A percentile compares a stretch with the other conserved stretches of the same genome.
Evolutionary conservation across 2,888 invertebrate species (phyloP).

Genomic region (Limnephilus lunatus): DNA sequence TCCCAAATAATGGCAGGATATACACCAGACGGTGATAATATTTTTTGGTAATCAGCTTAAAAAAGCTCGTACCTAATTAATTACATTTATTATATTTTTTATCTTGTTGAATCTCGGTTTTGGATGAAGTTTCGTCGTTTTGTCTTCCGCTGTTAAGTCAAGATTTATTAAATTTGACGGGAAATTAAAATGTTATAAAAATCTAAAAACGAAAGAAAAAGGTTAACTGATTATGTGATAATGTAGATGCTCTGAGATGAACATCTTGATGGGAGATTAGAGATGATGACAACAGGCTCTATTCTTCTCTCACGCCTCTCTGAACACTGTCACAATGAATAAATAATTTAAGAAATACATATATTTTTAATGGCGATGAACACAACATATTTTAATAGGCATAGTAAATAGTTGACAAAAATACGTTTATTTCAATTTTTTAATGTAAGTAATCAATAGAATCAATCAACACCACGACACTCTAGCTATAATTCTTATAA

Average conservation of each 20-base stretch:
- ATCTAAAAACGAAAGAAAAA: not conserved
- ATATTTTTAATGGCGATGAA: not conserved
- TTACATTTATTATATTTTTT: not conserved
- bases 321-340: not conserved
- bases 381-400: not conserved
- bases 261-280: not conserved
- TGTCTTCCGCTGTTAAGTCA: not conserved
- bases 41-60: not conserved
- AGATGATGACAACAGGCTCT: not conserved
- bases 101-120: not conserved
- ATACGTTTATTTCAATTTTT: no score
- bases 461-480: no score
- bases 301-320: not conserved
- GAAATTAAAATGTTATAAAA: not conserved
- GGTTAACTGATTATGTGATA: not conserved
- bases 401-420: no score
- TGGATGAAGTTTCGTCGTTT: not conserved
- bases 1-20: not conserved
- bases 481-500: no score
- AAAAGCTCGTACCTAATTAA: not conserved
- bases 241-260: not conserved
- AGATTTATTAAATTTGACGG: not conserved
- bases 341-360: not conserved
- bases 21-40: not conserved
- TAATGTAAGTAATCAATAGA: no score